A percentile compares a stretch with the other conserved stretches of the same genome.
Conservation (phyloP, 2,888 invertebrate species). For the Trachelus tabidus region DNA sequence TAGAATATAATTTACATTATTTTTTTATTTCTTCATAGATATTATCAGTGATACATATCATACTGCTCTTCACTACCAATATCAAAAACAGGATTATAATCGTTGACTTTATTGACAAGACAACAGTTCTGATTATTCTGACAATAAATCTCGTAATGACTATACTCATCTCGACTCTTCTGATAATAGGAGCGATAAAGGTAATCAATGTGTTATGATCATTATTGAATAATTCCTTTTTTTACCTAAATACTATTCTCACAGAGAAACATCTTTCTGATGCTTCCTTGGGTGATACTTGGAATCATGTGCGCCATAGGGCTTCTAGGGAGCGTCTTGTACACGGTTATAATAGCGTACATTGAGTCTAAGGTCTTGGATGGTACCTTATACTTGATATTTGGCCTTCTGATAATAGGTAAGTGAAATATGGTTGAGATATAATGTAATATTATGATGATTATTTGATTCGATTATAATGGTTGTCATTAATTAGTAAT, state of each 20-base stretch:
- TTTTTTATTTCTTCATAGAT: slow-evolving; percentile 60
- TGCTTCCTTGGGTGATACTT: slow-evolving; percentile 87
- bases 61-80: slow-evolving; percentile 74
- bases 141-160: slow-evolving; percentile 86
- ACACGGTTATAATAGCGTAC: slow-evolving; percentile 81
- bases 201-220: slow-evolving; percentile 66
- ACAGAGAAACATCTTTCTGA: slow-evolving; percentile 84
- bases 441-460: neutral
- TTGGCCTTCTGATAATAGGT: slow-evolving; percentile 74
- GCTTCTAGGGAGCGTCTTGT: slow-evolving; percentile 81
- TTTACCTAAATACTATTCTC: slow-evolving; percentile 38
- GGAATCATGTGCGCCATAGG: slow-evolving; percentile 84
- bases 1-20: neutral
- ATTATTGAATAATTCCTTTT: too few relatives aligned
- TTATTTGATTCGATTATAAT: neutral
- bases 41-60: slow-evolving; percentile 77
- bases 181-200: slow-evolving; percentile 80
- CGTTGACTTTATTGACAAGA: slow-evolving; percentile 77
- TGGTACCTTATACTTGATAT: slow-evolving; percentile 72
- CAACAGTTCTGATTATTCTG: slow-evolving; percentile 81
- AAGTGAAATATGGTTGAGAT: slow-evolving; percentile 51
- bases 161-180: slow-evolving; percentile 80
- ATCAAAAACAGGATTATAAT: slow-evolving; percentile 83
- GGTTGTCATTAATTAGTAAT: neutral
- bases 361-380: slow-evolving; percentile 71